Evolutionary conservation across 2,888 invertebrate species (phyloP), one percentile per base, ranked within the genome.

Genomic region (Drosophila anomalipes): DNA sequence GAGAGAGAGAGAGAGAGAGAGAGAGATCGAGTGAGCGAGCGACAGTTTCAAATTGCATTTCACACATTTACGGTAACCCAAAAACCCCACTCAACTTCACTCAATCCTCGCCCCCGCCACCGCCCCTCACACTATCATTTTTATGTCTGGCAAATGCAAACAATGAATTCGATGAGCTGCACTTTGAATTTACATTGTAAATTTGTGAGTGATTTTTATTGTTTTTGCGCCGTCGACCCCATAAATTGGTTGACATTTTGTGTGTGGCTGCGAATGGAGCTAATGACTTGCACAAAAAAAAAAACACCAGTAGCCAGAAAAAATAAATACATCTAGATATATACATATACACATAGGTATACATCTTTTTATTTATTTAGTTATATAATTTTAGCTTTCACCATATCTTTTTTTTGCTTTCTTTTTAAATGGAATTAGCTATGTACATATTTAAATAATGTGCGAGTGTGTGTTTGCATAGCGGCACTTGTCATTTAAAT

Each of bases 31-130:
- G 41, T 35, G 73, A 71, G 16, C 22, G 47, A 49, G 49, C 74
- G 57, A 70, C 67, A 78, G 70, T 83, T 79, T 86, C 71, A 71
- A 86, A 84, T 83, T 84, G 79, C 83, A 86, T 83, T 86, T 86
- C 83, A 76, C 85, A 85, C 85, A 86, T 86, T 85, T 78, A 74
- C 72, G 69, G 47, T 56, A 57, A 44, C 32, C 52, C 52, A 44
- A 22, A 41, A 19, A 47, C 32, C n/a, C 19, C 28, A 35, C 12
- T 2, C 28, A 26, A 28, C 35, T 44, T 14, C 35, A 9, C 16
- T n/a, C 22, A 26, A 22, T 10, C 9, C 52, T n/a, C 16, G 4
- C 35, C 7, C 26, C 10, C 41, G 14, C 10, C 22, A 14, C 52
- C 28, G 10, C 14, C 47, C 7, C 16, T 2, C 16, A 35, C 14